These are phyloP conservation scores for Mus pahari DNA, from an alignment of 2,113 vertebrate genomes.

Conservation along the genomic window DNA sequence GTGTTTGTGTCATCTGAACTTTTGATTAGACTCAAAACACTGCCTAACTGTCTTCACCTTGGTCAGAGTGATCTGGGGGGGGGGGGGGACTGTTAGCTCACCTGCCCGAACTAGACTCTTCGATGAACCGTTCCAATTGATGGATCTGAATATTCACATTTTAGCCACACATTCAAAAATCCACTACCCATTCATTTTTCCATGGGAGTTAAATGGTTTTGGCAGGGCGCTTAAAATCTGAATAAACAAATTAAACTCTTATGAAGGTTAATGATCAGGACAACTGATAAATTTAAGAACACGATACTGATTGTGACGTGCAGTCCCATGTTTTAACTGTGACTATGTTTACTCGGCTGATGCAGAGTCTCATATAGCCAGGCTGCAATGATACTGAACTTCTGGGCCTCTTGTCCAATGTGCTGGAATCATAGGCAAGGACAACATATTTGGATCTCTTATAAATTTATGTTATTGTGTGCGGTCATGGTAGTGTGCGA, in stretches of 20 bases:
- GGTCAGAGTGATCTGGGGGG: not conserved
- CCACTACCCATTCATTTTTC: not conserved
- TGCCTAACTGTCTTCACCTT: not conserved
- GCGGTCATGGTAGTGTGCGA: not conserved
- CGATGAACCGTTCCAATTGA: not conserved
- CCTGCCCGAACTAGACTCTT: not conserved
- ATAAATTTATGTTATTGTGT: not conserved
- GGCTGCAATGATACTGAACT: not conserved
- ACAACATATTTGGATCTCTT: not conserved
- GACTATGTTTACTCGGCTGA: not conserved
- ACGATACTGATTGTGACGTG: not conserved
- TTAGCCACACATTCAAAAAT: slow-evolving; percentile 29
- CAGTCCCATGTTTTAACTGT: not conserved
- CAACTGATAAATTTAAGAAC: slow-evolving; percentile 55
- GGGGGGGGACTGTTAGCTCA: not conserved
- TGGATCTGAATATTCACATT: not conserved
- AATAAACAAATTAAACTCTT: slow-evolving; percentile 56
- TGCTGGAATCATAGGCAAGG: not conserved
- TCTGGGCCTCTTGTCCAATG: not conserved
- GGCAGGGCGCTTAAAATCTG: slow-evolving; percentile 51
- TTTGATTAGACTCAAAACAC: slow-evolving; percentile 1
- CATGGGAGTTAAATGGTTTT: not conserved
- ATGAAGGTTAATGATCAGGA: slow-evolving; percentile 24
- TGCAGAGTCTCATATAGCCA: not conserved
- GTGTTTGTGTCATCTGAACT: slow-evolving; percentile 4